phyloP scores from a whole-genome alignment of 2,888 invertebrate genomes.

The Chaetogeoica ovagalla region DNA sequence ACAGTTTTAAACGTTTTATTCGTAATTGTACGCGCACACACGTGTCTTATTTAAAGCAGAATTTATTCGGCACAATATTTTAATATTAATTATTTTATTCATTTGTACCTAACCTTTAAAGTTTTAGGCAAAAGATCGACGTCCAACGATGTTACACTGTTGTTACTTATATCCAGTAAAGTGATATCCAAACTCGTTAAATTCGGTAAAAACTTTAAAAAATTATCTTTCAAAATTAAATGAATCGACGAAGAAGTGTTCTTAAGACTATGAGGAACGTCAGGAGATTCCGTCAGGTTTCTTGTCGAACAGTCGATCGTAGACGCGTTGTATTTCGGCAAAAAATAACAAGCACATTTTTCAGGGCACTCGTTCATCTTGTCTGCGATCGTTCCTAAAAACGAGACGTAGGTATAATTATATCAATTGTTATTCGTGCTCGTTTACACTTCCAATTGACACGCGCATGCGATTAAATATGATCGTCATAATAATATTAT shows the following conservation, averaged over 20 bases:
- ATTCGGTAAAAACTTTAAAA: not conserved
- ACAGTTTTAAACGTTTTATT: not conserved
- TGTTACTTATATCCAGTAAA: conserved; percentile 28
- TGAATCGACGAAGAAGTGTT: not conserved
- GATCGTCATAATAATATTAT: too few relatives aligned
- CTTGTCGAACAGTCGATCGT: conserved; percentile 19
- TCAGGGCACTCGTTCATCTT: conserved; percentile 1
- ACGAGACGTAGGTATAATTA: not conserved
- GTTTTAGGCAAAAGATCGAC: conserved; percentile 21
- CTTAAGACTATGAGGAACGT: not conserved
- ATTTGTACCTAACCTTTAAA: conserved; percentile 30
- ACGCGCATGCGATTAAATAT: too few relatives aligned
- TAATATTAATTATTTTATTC: not conserved
- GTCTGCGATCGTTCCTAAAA: conserved; percentile 15
- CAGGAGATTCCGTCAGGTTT: not conserved
- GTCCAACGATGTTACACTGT: conserved; percentile 11
- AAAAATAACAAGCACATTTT: conserved; percentile 17
- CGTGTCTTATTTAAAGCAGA: not conserved
- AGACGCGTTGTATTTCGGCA: not conserved
- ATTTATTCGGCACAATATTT: not conserved
- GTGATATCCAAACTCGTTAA: conserved; percentile 6
- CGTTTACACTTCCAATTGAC: too few relatives aligned
- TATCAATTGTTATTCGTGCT: not conserved
- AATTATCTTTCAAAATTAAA: conserved; percentile 18
- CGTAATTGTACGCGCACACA: too few relatives aligned